These are phyloP conservation scores for Aporophyla nigra DNA, from an alignment of 2,888 invertebrate species.

Conservation along the genomic window DNA sequence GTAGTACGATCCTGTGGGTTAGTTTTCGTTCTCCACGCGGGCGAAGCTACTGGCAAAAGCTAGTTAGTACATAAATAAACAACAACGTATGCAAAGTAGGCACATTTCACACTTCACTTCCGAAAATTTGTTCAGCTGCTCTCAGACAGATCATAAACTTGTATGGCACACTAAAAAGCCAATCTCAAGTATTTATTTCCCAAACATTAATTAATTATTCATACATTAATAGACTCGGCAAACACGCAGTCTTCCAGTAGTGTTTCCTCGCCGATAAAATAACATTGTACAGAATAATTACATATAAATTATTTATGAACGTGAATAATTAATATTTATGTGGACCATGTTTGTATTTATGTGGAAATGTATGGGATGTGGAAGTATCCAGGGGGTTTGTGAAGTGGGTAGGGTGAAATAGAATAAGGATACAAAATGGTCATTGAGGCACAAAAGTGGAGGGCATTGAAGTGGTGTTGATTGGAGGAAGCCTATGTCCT, in stretches of 20 bases:
- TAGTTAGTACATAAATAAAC: background rate
- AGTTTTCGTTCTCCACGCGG: too few species aligned
- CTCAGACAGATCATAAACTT: conserved; percentile 39
- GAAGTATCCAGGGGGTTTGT: background rate
- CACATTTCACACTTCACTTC: conserved; percentile 42
- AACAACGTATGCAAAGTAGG: background rate
- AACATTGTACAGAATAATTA: conserved; percentile 75
- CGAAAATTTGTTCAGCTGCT: conserved; percentile 44
- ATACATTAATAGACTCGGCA: conserved; percentile 68
- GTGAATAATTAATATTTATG: conserved; percentile 64
- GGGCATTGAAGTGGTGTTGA: too few species aligned
- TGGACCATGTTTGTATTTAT: conserved; percentile 57
- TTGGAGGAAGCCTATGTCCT: too few species aligned
- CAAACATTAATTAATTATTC: conserved; percentile 72
- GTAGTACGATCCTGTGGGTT: too few species aligned
- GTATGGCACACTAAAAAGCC: conserved; percentile 46
- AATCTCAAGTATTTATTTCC: conserved; percentile 65
- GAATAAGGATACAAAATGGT: background rate
- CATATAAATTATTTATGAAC: conserved; percentile 78
- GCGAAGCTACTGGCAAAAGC: background rate
- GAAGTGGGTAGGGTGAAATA: background rate
- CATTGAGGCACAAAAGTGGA: too few species aligned
- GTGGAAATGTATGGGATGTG: conserved; percentile 46
- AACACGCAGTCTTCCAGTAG: conserved; percentile 63
- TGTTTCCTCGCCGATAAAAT: conserved; percentile 74